These are phyloP conservation scores for Otolemur crassicaudatus DNA, from an alignment of 2,797 vertebrate genomes.

Conservation along the genomic window DNA sequence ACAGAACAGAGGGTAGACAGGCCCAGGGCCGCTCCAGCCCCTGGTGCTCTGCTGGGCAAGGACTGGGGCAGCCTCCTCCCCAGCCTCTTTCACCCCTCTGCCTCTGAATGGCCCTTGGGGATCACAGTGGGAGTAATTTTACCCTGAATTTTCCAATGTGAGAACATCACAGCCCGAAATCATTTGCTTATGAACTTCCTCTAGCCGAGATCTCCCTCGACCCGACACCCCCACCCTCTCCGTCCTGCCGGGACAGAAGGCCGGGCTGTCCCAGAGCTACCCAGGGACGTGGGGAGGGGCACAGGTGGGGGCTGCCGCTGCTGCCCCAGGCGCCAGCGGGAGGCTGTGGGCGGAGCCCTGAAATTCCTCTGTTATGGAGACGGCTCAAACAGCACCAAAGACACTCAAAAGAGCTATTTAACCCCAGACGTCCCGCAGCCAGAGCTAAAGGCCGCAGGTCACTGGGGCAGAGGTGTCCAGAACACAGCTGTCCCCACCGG, in stretches of 20 bases:
- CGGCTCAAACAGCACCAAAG: neutral
- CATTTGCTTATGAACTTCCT: neutral
- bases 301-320: fast-evolving
- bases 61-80: neutral
- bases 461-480: neutral
- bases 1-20: neutral
- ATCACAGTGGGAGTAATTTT: neutral
- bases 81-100: neutral
- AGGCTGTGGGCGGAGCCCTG: neutral
- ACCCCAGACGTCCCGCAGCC: neutral
- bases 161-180: neutral
- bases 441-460: neutral
- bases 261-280: fast-evolving
- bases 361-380: neutral
- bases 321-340: neutral
- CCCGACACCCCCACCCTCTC: too few relatives aligned
- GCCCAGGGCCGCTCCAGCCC: neutral
- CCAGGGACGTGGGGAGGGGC: fast-evolving
- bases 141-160: neutral
- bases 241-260: too few relatives aligned
- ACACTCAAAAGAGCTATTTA: neutral
- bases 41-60: too few relatives aligned
- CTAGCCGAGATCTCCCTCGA: too few relatives aligned
- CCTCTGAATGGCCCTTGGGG: neutral
- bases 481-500: neutral